These are phyloP conservation scores for Pterocles gutturalis DNA, from an alignment of 2,113 vertebrate genomes.

Conservation along the genomic window DNA sequence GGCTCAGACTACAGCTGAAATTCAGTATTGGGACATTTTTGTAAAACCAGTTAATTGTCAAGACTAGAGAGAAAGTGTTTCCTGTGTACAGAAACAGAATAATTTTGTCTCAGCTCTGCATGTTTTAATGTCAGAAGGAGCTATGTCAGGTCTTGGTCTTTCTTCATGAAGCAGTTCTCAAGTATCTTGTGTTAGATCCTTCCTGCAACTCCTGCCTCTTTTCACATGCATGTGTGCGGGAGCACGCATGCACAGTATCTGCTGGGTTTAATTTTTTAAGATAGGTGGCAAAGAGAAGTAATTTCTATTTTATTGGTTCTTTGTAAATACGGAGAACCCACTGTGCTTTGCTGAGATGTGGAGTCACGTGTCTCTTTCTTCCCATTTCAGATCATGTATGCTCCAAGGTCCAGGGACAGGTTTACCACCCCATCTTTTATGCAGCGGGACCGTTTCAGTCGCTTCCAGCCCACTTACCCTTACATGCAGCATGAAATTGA, in stretches of 20 bases:
- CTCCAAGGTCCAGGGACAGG: constrained; percentile 89
- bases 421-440: constrained; percentile 90
- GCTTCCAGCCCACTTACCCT: constrained; percentile 97
- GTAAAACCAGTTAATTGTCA: not conserved
- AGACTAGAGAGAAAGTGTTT: not conserved
- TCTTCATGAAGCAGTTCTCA: not conserved
- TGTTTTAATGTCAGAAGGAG: not conserved
- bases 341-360: not conserved
- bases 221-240: accelerated
- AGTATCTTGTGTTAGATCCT: not conserved
- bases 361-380: not conserved
- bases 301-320: not conserved
- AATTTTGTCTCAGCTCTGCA: accelerated
- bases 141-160: not conserved
- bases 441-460: constrained; percentile 93
- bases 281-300: not conserved
- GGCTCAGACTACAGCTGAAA: not conserved
- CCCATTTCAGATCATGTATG: constrained; percentile 87
- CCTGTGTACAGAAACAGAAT: not conserved
- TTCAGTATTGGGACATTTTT: not conserved
- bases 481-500: constrained; percentile 96
- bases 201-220: not conserved
- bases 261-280: not conserved
- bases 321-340: accelerated
- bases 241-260: accelerated